Percentiles rank a stretch among this genome's conserved stretches.
Conservation (phyloP, 1,140 invertebrate species). For the Drosophila oshimai region DNA sequence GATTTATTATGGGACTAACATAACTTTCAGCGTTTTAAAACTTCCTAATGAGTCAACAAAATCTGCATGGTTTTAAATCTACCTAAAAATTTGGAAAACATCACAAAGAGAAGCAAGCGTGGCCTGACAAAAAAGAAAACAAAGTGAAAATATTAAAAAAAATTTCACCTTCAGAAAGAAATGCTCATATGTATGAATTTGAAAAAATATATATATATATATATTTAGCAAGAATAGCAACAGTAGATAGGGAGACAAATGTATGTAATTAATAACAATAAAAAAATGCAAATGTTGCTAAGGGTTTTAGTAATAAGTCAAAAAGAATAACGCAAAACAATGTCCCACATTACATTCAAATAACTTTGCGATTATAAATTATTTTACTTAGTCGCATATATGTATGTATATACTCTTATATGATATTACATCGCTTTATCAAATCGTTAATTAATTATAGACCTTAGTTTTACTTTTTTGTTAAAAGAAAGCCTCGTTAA, state of each 20-base stretch:
- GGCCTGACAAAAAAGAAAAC: too few species aligned
- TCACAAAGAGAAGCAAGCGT: too few species aligned
- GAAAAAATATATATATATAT: slow-evolving; percentile 18
- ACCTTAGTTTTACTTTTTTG: slow-evolving; percentile 1
- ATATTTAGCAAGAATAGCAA: slow-evolving; percentile 45
- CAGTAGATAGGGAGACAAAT: slow-evolving; percentile 75
- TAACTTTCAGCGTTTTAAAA: too few species aligned
- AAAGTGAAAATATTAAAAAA: too few species aligned
- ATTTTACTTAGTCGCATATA: slow-evolving; percentile 5
- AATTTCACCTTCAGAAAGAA: background rate
- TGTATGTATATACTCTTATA: slow-evolving; percentile 27
- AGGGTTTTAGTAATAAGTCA: slow-evolving; percentile 62
- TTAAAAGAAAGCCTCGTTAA: background rate
- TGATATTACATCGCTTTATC: background rate
- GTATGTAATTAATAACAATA: slow-evolving; percentile 43
- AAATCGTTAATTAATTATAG: background rate
- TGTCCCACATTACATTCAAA: slow-evolving; percentile 13
- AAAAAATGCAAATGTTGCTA: slow-evolving; percentile 49
- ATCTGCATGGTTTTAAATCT: too few species aligned
- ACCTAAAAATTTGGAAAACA: too few species aligned
- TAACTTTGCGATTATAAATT: background rate
- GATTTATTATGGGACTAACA: too few species aligned
- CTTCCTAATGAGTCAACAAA: too few species aligned
- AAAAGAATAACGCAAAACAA: slow-evolving; percentile 61
- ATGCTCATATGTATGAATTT: slow-evolving; percentile 20